Conservation (phyloP, 1,140 invertebrate species). For the Sesamia nonagrioides region DNA sequence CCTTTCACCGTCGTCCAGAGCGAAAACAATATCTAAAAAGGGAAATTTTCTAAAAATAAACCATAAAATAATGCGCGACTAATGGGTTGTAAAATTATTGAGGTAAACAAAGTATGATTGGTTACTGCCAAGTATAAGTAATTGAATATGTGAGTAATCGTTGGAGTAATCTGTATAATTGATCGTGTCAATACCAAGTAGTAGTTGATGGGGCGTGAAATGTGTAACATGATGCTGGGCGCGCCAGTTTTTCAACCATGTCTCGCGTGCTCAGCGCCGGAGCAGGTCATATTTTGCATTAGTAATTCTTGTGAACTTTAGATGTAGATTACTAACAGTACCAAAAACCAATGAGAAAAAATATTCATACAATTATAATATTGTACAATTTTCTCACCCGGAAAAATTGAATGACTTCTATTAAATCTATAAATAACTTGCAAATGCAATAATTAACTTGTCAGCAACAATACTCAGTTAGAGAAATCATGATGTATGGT, state of each 20-base stretch:
- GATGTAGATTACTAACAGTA: constrained; percentile 20
- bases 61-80: constrained; percentile 4
- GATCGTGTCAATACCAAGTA: constrained; percentile 49
- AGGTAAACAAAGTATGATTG: constrained; percentile 2
- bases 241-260: constrained; percentile 42
- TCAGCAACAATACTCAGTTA: constrained; percentile 23
- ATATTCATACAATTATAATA: constrained; percentile 1
- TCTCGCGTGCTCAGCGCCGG: constrained; percentile 30
- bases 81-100: constrained; percentile 9
- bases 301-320: constrained; percentile 54
- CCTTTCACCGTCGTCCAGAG: constrained; percentile 53
- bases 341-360: constrained; percentile 4
- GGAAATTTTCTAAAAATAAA: constrained; percentile 23
- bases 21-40: constrained; percentile 27
- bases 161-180: constrained; percentile 46
- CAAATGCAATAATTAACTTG: constrained; percentile 27
- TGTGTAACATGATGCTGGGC: constrained; percentile 37
- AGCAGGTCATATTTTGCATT: constrained; percentile 37
- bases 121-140: constrained; percentile 12
- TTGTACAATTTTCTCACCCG: not conserved
- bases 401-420: constrained; percentile 33
- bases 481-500: constrained; percentile 20
- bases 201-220: constrained; percentile 45
- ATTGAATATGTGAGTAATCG: constrained; percentile 42
- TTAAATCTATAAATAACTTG: constrained; percentile 14